Evolutionary conservation across 2,888 invertebrate genomes (phyloP).

Genomic region (Plagiodera versicolora): DNA sequence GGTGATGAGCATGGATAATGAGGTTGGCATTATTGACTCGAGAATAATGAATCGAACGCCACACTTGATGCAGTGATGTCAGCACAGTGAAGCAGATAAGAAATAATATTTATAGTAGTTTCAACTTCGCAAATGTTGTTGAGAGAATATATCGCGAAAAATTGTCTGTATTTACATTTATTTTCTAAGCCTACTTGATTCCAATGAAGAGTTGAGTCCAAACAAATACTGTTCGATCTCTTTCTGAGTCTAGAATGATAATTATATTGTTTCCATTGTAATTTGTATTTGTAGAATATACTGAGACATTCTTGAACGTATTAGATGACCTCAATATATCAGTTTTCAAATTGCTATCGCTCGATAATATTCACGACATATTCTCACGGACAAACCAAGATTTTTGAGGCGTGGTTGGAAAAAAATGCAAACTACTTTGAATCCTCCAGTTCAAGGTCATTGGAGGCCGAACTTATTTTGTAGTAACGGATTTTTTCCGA

Average conservation of each 20-base stretch:
- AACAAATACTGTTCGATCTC: too few species aligned
- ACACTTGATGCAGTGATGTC: too few species aligned
- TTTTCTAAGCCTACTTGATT: too few species aligned
- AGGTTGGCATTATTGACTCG: not conserved
- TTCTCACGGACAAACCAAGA: constrained; percentile 14
- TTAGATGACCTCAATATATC: not conserved
- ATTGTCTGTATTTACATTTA: too few species aligned
- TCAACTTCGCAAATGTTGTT: too few species aligned
- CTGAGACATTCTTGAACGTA: not conserved
- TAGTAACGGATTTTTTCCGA: not conserved
- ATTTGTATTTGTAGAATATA: not conserved
- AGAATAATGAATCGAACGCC: not conserved
- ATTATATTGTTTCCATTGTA: not conserved
- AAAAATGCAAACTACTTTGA: constrained; percentile 18
- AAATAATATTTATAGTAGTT: too few species aligned
- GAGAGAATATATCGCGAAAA: too few species aligned
- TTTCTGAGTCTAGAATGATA: not conserved
- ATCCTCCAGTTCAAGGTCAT: constrained; percentile 29
- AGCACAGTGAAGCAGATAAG: too few species aligned
- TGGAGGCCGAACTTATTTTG: constrained; percentile 25
- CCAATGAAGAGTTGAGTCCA: too few species aligned
- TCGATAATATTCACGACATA: constrained; percentile 13
- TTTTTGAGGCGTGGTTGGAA: not conserved
- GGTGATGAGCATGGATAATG: constrained; percentile 13
- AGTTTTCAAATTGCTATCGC: not conserved